These are phyloP conservation scores for Stegostoma tigrinum DNA, from an alignment of 2,113 vertebrate species.

Conservation along the genomic window DNA sequence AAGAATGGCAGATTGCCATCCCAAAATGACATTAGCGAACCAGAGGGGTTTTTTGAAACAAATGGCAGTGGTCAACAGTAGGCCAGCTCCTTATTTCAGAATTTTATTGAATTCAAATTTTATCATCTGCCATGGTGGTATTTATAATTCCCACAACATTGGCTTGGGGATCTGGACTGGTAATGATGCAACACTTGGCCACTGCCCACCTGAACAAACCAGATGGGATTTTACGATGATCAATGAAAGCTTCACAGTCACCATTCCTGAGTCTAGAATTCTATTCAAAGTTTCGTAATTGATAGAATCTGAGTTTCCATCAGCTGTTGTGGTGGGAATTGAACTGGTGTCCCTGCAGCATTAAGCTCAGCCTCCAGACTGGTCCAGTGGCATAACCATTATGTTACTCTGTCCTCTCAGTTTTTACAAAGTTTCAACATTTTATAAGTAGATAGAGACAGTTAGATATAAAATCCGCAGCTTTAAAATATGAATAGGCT, in stretches of 20 bases:
- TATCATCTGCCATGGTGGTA: too few relatives aligned
- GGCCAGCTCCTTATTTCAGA: too few relatives aligned
- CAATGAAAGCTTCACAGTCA: too few relatives aligned
- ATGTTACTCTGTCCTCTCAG: background rate
- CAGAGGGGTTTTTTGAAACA: too few relatives aligned
- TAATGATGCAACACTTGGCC: too few relatives aligned
- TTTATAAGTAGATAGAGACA: background rate
- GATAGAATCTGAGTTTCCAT: background rate
- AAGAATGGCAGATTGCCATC: too few relatives aligned
- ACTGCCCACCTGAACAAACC: background rate
- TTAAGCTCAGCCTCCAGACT: background rate
- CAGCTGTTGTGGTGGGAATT: background rate
- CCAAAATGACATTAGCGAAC: too few relatives aligned
- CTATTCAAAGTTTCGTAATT: background rate
- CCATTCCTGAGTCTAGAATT: background rate
- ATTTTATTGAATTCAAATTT: too few relatives aligned
- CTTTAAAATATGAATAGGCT: background rate
- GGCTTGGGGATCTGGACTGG: too few relatives aligned
- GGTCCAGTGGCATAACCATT: background rate
- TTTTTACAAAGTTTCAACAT: background rate
- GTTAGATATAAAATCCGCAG: background rate
- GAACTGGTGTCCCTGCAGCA: background rate
- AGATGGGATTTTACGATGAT: background rate
- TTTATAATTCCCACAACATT: too few relatives aligned
- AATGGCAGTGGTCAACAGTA: too few relatives aligned